Conservation (phyloP, 2,888 invertebrate species). For the Carterocephalus palaemon region DNA sequence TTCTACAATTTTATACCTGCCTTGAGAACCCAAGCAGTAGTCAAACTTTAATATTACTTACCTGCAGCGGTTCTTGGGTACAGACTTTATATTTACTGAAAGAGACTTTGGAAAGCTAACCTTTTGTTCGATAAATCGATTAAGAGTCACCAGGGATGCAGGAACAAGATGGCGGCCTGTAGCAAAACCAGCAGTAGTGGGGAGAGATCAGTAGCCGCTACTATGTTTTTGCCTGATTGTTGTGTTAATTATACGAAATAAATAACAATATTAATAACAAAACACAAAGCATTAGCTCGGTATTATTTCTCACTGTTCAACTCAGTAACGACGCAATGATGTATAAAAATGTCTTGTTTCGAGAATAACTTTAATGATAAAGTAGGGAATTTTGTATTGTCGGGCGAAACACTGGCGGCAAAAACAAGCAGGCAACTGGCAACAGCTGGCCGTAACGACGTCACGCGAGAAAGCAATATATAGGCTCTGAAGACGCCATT, state of each 20-base stretch:
- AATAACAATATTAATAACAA: too few species aligned
- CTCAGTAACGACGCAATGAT: slow-evolving; percentile 28
- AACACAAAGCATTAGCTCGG: slow-evolving; percentile 29
- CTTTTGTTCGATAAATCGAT: neutral
- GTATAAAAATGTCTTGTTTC: slow-evolving; percentile 27
- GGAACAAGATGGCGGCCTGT: too few species aligned
- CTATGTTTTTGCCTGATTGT: too few species aligned
- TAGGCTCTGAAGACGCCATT: slow-evolving; percentile 68
- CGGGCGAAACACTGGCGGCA: slow-evolving; percentile 54
- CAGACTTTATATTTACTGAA: slow-evolving; percentile 6
- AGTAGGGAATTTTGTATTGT: slow-evolving; percentile 58
- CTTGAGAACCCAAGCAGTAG: slow-evolving; percentile 10
- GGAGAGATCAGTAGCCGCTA: too few species aligned
- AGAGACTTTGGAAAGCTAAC: neutral
- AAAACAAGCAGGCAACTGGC: slow-evolving; percentile 60
- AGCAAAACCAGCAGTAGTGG: too few species aligned
- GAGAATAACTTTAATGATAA: slow-evolving; percentile 50
- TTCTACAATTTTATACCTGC: slow-evolving; percentile 19
- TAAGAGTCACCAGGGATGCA: neutral
- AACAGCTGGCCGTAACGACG: slow-evolving; percentile 73
- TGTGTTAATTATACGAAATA: too few species aligned
- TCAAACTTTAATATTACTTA: slow-evolving; percentile 18
- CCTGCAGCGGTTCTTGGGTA: neutral
- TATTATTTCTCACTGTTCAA: slow-evolving; percentile 20
- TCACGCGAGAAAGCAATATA: slow-evolving; percentile 76